These are phyloP conservation scores for Halcyon senegalensis DNA, from an alignment of 2,113 vertebrate genomes.

Conservation along the genomic window DNA sequence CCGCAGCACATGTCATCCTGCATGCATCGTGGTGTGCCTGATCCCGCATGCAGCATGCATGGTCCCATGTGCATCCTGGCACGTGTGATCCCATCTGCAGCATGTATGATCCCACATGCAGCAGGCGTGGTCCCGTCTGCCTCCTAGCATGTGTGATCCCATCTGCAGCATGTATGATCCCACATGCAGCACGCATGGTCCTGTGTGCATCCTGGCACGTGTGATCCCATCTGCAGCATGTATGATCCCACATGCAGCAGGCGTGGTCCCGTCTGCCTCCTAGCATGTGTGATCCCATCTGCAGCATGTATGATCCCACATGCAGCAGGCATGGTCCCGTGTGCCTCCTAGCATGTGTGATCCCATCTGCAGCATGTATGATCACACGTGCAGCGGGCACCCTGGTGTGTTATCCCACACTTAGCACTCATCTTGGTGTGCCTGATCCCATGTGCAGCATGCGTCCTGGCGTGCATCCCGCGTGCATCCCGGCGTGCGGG, in stretches of 20 bases:
- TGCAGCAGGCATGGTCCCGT: not conserved
- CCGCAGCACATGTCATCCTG: not conserved
- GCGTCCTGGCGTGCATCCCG: too few relatives aligned
- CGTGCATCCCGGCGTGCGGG: too few relatives aligned
- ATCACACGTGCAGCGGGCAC: not conserved
- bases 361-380: too few relatives aligned
- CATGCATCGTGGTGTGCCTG: not conserved
- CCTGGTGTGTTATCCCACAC: not conserved
- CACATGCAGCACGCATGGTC: fast-evolving
- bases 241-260: fast-evolving
- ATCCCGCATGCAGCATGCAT: too few relatives aligned
- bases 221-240: too few relatives aligned
- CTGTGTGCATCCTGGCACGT: not conserved
- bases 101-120: too few relatives aligned
- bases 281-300: not conserved
- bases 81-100: too few relatives aligned
- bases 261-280: not conserved
- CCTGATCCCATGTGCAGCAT: not conserved
- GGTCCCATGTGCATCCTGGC: not conserved
- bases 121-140: not conserved
- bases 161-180: too few relatives aligned
- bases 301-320: too few relatives aligned
- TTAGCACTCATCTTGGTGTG: not conserved
- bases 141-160: not conserved
- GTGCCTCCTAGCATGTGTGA: not conserved